Evolutionary conservation across 2,888 invertebrate genomes (phyloP), one percentile per base, ranked within the genome.

Genomic region (Cantharis rufa): DNA sequence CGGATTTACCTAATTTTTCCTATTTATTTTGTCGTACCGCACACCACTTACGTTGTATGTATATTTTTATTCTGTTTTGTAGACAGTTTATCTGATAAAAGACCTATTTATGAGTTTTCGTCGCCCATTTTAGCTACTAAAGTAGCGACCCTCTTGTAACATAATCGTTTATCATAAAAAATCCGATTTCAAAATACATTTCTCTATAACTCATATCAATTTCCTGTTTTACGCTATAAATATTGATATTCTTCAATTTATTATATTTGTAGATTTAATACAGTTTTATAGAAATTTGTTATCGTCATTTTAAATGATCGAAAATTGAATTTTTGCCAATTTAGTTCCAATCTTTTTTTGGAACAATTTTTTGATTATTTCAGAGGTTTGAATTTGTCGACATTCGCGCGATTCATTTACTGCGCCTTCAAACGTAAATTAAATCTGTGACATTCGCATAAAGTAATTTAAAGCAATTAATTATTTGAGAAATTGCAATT

Each of bases 111-210:
- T 77, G 79, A 77, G 77, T 77, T 77, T 79, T 79, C 79, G 75
- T 77, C 79, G 79, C 77, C 79, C 79, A 76, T 79, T 79, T 77
- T 79, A 76, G 80, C 80, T 80, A 80, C 78, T 80, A 81, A 82
- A 79, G 80, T 80, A 78, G 78, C 78, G 80, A 78, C 80, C 78
- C 76, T 75, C 69, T 70, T 78, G 79, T 76, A 78, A 82, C 80
- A 82, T 82, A 80, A 82, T 80, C 80, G 80, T 82, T 80, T 81
- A 82, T 83, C 81, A 83, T 82, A 79, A 80, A 82, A 82, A 82
- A 82, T 83, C 81, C 81, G 80, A 82, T 82, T 83, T 81, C 62
- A 78, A 82, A 72, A 82, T 81, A 82, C 81, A 80, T 79, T 78
- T 76, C 76, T 81, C 77, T 79, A 79, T 83, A 82, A 81, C 80